phyloP scores from a whole-genome alignment of 2,888 invertebrate genomes.

The Meteorus cinctellus region DNA sequence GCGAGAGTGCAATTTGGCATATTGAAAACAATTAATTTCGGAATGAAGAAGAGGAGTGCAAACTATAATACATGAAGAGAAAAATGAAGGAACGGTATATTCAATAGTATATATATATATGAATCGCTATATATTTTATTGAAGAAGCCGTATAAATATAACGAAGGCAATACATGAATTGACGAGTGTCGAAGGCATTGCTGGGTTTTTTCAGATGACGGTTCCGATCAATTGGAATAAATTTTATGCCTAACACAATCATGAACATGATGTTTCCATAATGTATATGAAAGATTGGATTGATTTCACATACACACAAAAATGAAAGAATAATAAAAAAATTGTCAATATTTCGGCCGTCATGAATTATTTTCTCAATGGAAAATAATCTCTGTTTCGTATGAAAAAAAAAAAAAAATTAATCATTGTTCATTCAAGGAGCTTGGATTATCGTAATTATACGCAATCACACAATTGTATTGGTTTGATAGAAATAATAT shows the following conservation, averaged over 20 bases:
- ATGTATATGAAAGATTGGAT: background rate
- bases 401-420: background rate
- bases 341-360: too few species aligned
- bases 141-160: background rate
- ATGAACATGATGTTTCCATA: background rate
- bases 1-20: background rate
- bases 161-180: background rate
- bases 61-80: background rate
- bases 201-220: background rate
- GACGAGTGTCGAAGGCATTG: background rate
- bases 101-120: background rate
- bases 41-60: constrained; percentile 20
- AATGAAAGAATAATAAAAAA: background rate
- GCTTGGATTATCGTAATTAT: background rate
- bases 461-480: background rate
- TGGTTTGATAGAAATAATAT: constrained; percentile 15
- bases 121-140: background rate
- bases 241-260: background rate
- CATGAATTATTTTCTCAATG: too few species aligned
- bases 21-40: background rate
- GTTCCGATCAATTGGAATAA: background rate
- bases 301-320: background rate
- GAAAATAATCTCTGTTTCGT: too few species aligned
- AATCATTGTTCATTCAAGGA: background rate
- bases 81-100: too few species aligned